Base-by-base conservation (phyloP, 2,113 vertebrate genomes). In the Cariama cristata region DNA sequence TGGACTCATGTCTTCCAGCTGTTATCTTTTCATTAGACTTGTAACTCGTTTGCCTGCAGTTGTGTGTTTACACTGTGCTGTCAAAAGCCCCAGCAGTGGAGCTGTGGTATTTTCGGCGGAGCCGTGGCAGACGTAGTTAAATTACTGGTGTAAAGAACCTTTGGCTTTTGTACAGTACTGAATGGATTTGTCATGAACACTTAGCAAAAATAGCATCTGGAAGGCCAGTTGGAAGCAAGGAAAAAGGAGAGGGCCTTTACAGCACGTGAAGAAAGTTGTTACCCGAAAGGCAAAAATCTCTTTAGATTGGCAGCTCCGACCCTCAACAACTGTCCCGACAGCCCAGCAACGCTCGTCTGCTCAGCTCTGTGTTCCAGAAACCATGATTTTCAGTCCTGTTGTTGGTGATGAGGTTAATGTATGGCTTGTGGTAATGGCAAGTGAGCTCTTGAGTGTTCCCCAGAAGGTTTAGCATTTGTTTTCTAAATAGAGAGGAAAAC, bases 171-270 rank as follows among this genome's bases (percentile, higher is more conserved):
- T 66, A 62, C 87, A 82, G 93, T 26, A 33, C 88, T 90, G 90
- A 93, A 94, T 12, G 90, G 96, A 86, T 97, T 98, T 73, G 88
- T 96, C 93, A 63, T 50, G 90, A 97, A 83, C 94, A 12, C 26
- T 38, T 66, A 95, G 91, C 93, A 40, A 53, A 96, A 97, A 95
- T 5, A 96, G 96, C 97, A 93, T 84, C 96, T 97, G 97, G 95
- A 96, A 97, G 96, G 93, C 80, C 93, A 81, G 92, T 84, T 96
- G 98, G 98, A 93, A 96, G 95, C 55, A 28, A 56, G 14, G 76
- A n/a, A 45, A 49, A 83, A 59, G 49, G 44, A 44, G 64, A 73
- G 59, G 50, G 28, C 62, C 74, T 94, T 91, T 66, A 40, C 20
- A 68, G 44, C 12, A 8, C 75, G 91, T 80, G 91, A 89, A 91